Evolutionary conservation across 2,888 invertebrate species (phyloP), one percentile per base, ranked within the genome.

Genomic region (Dermolepida albohirtum): DNA sequence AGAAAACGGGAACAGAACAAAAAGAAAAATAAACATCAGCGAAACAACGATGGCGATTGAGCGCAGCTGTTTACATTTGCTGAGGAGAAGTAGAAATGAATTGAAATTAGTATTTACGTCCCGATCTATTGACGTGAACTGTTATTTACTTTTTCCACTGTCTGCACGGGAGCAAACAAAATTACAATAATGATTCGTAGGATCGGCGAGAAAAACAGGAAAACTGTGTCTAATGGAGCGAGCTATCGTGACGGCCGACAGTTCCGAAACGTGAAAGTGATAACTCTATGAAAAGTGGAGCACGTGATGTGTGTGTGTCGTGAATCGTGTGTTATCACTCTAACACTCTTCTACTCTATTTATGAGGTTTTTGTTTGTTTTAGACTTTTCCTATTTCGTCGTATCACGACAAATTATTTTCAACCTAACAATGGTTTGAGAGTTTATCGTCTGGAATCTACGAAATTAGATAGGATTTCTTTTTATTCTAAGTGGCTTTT

Each of bases 121-220:
- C 47, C 47, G 47, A 49, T 62, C 47, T 29, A 49, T 62, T 34
- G 59, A 62, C 47, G 34, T 62, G 47, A 47, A 62, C 47, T 34
- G 59, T 62, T 62, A 62, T 62, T 62, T 62, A 62, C 59, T 49
- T 62, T 62, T 62, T 62, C 59, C 59, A 62, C 59, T 62, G 34
- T 47, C 49, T 47, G 59, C 47, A 29, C 59, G 47, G 34, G 22
- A 47, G 51, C 59, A 47, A 62, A 47, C 59, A 16, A 47, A 62
- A 62, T 62, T 62, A 62, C 59, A 62, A 62, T 62, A 49, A 62
- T 62, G 59, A 62, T 34, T 47, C 34, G 59, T 47, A 62, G 47
- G n/a, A 57, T 43, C n/a, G 27, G 34, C 59, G 29, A 47, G 34
- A 16, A 16, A 59, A 16, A 34, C 49, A 17, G 49, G 49, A 10